Conservation (phyloP, 2,113 vertebrate species). For the Crotalus viridis region DNA sequence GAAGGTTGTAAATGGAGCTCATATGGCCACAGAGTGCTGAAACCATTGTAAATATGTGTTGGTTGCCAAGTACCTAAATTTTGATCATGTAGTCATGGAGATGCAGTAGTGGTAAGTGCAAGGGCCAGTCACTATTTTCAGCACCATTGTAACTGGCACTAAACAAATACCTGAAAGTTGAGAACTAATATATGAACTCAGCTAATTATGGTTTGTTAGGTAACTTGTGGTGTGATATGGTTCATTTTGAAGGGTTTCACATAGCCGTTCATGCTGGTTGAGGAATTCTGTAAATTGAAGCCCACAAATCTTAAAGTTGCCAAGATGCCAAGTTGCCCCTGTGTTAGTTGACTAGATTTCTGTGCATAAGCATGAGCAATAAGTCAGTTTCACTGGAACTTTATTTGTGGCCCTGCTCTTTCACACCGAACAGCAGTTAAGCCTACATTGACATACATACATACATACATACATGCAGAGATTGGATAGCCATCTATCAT, state of each 20-base stretch:
- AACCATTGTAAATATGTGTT: neutral
- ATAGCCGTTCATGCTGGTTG: neutral
- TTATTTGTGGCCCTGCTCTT: too few species aligned
- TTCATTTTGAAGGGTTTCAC: neutral
- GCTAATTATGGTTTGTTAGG: neutral
- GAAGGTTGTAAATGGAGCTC: neutral
- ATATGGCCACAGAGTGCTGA: too few species aligned
- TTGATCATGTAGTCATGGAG: neutral
- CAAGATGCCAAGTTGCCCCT: neutral
- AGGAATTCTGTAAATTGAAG: neutral
- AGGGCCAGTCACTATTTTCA: neutral
- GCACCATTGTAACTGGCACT: neutral
- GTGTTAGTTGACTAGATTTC: neutral
- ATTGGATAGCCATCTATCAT: neutral
- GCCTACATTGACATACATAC: too few species aligned
- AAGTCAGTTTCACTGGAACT: neutral
- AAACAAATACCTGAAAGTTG: neutral
- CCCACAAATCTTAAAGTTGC: neutral
- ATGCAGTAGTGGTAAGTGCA: neutral
- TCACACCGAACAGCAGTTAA: too few species aligned
- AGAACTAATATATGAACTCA: neutral
- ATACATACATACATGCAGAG: too few species aligned
- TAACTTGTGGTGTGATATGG: neutral
- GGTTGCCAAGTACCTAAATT: neutral
- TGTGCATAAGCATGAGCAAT: neutral